Percentiles rank a stretch among this genome's conserved stretches.
These are phyloP conservation scores for Hypercompe scribonia DNA, from an alignment of 2,888 invertebrate genomes.

Conservation along the genomic window DNA sequence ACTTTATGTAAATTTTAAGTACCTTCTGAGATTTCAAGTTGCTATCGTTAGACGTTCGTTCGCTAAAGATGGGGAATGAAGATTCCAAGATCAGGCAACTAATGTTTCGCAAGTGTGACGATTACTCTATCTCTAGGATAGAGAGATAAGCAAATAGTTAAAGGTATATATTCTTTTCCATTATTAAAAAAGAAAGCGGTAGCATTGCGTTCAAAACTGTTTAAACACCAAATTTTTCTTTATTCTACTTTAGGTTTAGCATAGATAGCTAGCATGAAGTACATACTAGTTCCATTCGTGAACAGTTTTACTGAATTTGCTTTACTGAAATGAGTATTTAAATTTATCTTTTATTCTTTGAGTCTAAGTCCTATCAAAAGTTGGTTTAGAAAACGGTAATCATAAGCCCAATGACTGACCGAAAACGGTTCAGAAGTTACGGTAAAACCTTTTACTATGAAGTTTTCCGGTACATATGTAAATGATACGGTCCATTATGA, in stretches of 20 bases:
- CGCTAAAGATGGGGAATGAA: background rate
- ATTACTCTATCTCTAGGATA: background rate
- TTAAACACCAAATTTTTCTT: background rate
- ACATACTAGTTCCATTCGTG: background rate
- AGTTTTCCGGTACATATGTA: constrained; percentile 24
- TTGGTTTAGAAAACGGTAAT: background rate
- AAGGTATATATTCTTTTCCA: background rate
- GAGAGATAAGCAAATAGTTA: background rate
- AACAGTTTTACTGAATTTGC: background rate
- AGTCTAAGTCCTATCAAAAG: background rate
- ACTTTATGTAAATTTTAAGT: background rate
- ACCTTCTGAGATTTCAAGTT: background rate
- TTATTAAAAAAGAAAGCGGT: background rate
- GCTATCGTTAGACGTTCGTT: background rate
- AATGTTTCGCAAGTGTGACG: background rate
- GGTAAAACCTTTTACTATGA: constrained; percentile 9
- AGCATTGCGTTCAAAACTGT: background rate
- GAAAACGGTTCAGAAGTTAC: background rate
- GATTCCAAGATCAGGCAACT: background rate
- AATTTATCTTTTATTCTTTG: background rate
- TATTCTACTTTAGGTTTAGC: background rate
- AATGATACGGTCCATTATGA: constrained; percentile 23
- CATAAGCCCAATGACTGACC: constrained; percentile 11
- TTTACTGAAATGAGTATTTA: background rate
- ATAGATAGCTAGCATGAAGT: background rate